phyloP scores from a whole-genome alignment of 2,888 invertebrate species.

The Chaetogeoica ovagalla region DNA sequence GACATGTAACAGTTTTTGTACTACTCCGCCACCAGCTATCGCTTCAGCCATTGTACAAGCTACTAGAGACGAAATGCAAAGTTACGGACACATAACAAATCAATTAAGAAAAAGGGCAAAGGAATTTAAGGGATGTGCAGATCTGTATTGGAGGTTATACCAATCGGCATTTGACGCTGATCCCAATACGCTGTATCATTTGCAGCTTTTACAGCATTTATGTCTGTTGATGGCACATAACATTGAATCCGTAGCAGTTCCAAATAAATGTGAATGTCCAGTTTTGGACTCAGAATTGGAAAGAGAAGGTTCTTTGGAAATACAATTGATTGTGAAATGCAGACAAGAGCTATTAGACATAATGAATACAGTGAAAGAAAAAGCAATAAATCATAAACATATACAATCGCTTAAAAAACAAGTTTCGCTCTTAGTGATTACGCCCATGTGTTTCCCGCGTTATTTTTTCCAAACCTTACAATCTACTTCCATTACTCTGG shows the following conservation, averaged over 20 bases:
- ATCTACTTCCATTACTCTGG: constrained; percentile 77
- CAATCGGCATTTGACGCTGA: constrained; percentile 86
- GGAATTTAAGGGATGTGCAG: constrained; percentile 72
- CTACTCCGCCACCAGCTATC: constrained; percentile 91
- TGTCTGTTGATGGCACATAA: constrained; percentile 76
- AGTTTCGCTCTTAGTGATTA: constrained; percentile 67
- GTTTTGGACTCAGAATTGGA: constrained; percentile 57
- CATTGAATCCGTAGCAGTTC: constrained; percentile 71
- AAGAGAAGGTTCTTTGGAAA: constrained; percentile 61
- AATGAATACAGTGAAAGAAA: constrained; percentile 55
- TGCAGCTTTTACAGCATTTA: constrained; percentile 69
- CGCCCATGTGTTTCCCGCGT: constrained; percentile 73
- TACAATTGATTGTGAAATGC: constrained; percentile 61
- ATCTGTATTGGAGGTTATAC: constrained; percentile 75
- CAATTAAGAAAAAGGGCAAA: constrained; percentile 76
- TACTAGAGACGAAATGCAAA: constrained; percentile 75
- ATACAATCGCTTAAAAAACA: constrained; percentile 63
- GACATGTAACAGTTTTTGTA: constrained; percentile 76
- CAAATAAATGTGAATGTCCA: constrained; percentile 58
- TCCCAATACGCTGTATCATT: constrained; percentile 67
- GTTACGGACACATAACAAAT: constrained; percentile 77
- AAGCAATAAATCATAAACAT: constrained; percentile 56
- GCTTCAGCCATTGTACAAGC: constrained; percentile 80
- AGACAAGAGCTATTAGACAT: constrained; percentile 61
- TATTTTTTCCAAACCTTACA: constrained; percentile 85